Evolutionary conservation across 1,140 invertebrate genomes (phyloP), one percentile per base, ranked within the genome.

Genomic region (Drosophila kurseongensis): DNA sequence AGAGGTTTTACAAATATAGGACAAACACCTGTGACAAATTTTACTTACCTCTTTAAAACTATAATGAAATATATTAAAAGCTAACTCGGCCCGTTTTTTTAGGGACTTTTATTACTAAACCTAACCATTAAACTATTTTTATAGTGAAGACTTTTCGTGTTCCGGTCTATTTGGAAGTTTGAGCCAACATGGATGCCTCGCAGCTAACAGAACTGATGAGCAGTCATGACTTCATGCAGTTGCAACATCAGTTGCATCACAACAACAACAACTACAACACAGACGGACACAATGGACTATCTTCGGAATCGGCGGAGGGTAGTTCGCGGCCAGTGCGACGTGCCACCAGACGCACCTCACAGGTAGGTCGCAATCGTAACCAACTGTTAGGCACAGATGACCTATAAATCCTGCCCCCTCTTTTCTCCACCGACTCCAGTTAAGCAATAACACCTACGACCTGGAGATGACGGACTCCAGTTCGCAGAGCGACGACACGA

Each of bases 381-480:
- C 29, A 23, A 23, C 23, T 23, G 2, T 4, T 23, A 23, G 23
- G 2, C 23, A 3, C 23, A 23, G 23, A 23, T 23, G 23, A 4
- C 23, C 23, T 23, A 50, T 40, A 27, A 59, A 5, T 12, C 13
- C 18, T 29, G 23, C 36, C 8, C 57, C 14, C n/a, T 1, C 50
- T 47, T 16, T 10, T 14, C 2, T 69, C 13, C n/a, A 23, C 7
- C 45, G 10, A 41, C 50, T 63, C 36, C 67, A 92, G 86, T 60
- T 92, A 90, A 91, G 88, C 88, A 91, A 91, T 91, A 91, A 90
- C 44, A 90, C 82, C 38, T 92, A 91, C 71, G 91, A 92, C 52
- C 85, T 92, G 68, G 92, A 92, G 66, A 92, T 92, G 90, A 92
- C 92, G 23, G 92, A 92, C 59, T 92, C 92, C 54, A 92, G 92